Conservation (phyloP, 2,797 vertebrate species). For the Lacerta viridis region DNA sequence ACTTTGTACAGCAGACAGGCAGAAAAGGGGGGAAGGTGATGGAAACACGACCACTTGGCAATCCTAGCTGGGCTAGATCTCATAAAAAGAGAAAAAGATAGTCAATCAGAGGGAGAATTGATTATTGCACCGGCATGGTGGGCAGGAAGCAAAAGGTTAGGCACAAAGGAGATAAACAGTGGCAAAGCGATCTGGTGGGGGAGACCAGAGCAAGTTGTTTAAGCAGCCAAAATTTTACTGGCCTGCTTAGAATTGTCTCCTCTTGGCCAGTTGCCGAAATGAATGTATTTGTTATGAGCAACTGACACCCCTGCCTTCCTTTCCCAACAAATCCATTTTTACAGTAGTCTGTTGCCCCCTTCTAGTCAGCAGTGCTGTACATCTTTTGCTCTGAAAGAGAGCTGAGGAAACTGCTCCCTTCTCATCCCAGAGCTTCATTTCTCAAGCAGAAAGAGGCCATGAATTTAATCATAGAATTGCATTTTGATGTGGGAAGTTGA, state of each 20-base stretch:
- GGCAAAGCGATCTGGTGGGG: background rate
- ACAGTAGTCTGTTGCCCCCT: background rate
- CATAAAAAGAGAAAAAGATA: background rate
- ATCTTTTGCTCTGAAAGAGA: conserved; percentile 56
- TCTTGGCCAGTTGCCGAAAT: background rate
- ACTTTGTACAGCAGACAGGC: background rate
- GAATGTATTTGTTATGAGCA: conserved; percentile 11
- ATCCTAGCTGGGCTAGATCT: background rate
- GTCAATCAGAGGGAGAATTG: background rate
- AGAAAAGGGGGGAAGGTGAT: background rate
- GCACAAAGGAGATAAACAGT: background rate
- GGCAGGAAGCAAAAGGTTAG: background rate
- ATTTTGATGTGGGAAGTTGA: conserved; percentile 54
- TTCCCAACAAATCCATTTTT: background rate
- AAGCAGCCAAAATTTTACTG: background rate
- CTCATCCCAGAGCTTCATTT: conserved; percentile 45
- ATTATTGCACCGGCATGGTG: background rate
- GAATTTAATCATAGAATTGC: conserved; percentile 64
- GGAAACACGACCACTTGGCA: no score
- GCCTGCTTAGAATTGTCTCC: background rate
- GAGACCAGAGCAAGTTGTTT: background rate
- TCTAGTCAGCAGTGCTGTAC: background rate
- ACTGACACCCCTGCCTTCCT: background rate
- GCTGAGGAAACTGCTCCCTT: conserved; percentile 47
- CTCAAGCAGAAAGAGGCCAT: conserved; percentile 46